Percentiles rank a stretch among this genome's conserved stretches.
Evolutionary conservation across 2,888 invertebrate species (phyloP).

Genomic region (Xylocampa areola): DNA sequence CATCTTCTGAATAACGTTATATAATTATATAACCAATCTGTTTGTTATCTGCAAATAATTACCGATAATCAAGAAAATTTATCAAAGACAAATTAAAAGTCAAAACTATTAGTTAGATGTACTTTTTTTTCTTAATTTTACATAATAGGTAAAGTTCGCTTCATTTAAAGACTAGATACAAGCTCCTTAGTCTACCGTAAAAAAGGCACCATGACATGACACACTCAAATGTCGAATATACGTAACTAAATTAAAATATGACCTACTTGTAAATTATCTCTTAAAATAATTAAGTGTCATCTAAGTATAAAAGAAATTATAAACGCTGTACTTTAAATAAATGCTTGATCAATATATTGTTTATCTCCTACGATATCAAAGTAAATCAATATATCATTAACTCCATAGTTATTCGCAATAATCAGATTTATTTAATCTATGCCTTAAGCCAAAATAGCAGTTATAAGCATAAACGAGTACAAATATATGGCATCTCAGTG

Average conservation of each 20-base stretch:
- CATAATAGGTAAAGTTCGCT: too few relatives aligned
- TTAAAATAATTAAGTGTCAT: background rate
- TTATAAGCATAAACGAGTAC: background rate
- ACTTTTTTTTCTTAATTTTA: too few relatives aligned
- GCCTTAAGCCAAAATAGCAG: background rate
- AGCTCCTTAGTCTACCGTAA: background rate
- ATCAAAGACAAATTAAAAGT: too few relatives aligned
- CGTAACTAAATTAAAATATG: background rate
- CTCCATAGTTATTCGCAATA: too few relatives aligned
- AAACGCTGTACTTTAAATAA: background rate
- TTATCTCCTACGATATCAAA: background rate
- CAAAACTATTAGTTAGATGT: too few relatives aligned
- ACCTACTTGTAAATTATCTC: background rate
- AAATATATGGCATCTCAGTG: conserved; percentile 2
- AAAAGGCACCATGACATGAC: background rate
- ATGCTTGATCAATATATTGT: conserved; percentile 1
- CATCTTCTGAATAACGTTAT: too few relatives aligned
- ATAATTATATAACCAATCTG: too few relatives aligned
- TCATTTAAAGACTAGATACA: background rate
- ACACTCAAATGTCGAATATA: background rate
- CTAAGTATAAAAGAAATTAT: background rate
- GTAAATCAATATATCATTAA: background rate
- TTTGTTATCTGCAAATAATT: too few relatives aligned
- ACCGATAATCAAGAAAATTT: too few relatives aligned
- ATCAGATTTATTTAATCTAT: too few relatives aligned